Percentiles rank a stretch among this genome's conserved stretches.
Evolutionary conservation across 2,888 invertebrate species (phyloP).

Genomic region (Meiosimyza decipiens): DNA sequence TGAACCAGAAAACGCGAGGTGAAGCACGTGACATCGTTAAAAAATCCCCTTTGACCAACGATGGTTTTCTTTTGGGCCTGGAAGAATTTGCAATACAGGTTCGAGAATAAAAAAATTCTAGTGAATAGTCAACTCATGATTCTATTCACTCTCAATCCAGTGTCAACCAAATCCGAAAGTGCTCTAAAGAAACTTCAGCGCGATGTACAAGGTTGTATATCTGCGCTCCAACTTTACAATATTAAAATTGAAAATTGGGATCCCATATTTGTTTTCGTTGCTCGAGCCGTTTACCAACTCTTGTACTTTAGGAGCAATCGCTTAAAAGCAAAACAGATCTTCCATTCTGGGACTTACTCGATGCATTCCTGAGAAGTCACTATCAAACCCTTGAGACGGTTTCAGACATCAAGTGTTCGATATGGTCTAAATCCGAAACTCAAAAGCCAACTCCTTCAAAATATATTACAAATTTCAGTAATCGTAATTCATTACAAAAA

Average conservation of each 20-base stretch:
- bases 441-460: too few relatives aligned
- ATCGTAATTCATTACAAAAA: too few relatives aligned
- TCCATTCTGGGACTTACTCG: neutral
- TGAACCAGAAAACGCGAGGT: neutral
- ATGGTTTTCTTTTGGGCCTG: constrained; percentile 29
- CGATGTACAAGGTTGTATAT: too few relatives aligned
- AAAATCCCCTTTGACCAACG: constrained; percentile 30
- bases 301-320: neutral
- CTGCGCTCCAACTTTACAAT: too few relatives aligned
- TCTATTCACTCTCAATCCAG: neutral
- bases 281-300: neutral
- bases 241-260: too few relatives aligned
- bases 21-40: constrained; percentile 28
- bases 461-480: too few relatives aligned
- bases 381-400: constrained; percentile 8
- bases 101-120: neutral
- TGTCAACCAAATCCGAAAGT: neutral
- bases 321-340: neutral
- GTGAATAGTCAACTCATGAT: neutral
- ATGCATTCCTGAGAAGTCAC: neutral
- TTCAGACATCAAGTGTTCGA: neutral
- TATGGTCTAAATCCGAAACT: too few relatives aligned
- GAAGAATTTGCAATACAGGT: constrained; percentile 27
- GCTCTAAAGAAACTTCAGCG: too few relatives aligned
- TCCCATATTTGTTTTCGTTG: neutral